Conservation (phyloP, 2,113 vertebrate species). For the Colius striatus region DNA sequence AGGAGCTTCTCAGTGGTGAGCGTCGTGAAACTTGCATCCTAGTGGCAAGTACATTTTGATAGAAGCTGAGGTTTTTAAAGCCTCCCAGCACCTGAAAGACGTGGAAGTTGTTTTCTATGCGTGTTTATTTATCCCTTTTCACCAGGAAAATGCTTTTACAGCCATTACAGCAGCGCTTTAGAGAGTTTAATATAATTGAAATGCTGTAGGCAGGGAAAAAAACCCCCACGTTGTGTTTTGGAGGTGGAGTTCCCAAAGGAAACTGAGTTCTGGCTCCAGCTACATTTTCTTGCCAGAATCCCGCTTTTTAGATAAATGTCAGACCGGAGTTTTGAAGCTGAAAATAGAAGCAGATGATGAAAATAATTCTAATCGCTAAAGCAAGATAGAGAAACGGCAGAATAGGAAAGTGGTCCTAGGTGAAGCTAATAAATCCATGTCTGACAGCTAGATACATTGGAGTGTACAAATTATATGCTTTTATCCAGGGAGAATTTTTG, state of each 20-base stretch:
- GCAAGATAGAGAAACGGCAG: conserved; percentile 54
- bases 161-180: conserved; percentile 44
- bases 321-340: conserved; percentile 38
- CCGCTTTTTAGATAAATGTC: conserved; percentile 67
- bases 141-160: conserved; percentile 46
- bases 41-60: conserved; percentile 28
- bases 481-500: conserved; percentile 66
- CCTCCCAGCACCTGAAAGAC: background rate
- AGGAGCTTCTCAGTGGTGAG: background rate
- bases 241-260: conserved; percentile 57
- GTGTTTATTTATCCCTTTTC: conserved; percentile 55
- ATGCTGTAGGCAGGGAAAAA: conserved; percentile 43
- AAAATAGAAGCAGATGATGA: conserved; percentile 68
- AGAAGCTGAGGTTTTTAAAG: background rate
- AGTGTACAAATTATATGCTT: conserved; percentile 72
- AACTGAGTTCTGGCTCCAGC: conserved; percentile 32
- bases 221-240: background rate
- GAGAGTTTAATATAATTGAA: conserved; percentile 64
- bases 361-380: conserved; percentile 67
- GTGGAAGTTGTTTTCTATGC: background rate
- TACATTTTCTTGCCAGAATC: conserved; percentile 56
- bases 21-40: background rate
- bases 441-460: conserved; percentile 59
- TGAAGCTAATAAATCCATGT: conserved; percentile 68
- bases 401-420: conserved; percentile 49